phyloP scores from a whole-genome alignment of 2,888 invertebrate genomes.

The Microctonus aethiopoides region DNA sequence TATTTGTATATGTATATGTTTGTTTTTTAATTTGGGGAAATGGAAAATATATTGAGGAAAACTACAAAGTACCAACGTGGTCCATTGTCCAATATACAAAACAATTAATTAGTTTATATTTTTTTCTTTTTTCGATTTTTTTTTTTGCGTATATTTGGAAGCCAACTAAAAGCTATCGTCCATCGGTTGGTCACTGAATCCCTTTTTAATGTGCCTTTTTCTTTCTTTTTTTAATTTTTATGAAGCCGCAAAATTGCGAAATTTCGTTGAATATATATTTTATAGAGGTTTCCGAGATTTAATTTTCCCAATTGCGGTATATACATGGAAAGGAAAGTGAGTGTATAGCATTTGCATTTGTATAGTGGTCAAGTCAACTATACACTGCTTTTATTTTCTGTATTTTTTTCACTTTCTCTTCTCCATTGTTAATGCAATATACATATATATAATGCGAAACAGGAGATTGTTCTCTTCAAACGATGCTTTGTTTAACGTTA shows the following conservation, averaged over 20 bases:
- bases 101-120: conserved; percentile 30
- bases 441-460: conserved; percentile 13
- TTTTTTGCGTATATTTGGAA: conserved; percentile 47
- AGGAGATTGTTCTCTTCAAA: conserved; percentile 31
- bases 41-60: conserved; percentile 12
- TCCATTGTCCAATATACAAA: conserved; percentile 38
- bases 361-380: conserved; percentile 16
- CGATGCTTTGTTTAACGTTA: conserved; percentile 22
- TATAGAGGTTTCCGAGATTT: conserved; percentile 52
- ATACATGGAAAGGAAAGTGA: neutral
- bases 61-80: conserved; percentile 36
- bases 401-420: conserved; percentile 25
- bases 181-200: conserved; percentile 27
- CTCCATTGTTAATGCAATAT: conserved; percentile 18
- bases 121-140: conserved; percentile 34
- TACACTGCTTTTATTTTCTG: conserved; percentile 2
- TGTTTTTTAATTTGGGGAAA: neutral
- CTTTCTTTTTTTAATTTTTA: conserved; percentile 52
- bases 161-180: conserved; percentile 49
- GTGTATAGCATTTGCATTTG: conserved; percentile 3
- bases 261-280: conserved; percentile 51
- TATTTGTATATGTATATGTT: neutral
- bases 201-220: conserved; percentile 9
- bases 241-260: conserved; percentile 59
- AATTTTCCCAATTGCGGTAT: conserved; percentile 42